Evolutionary conservation across 2,888 invertebrate genomes (phyloP).

Genomic region (Carterocephalus palaemon): DNA sequence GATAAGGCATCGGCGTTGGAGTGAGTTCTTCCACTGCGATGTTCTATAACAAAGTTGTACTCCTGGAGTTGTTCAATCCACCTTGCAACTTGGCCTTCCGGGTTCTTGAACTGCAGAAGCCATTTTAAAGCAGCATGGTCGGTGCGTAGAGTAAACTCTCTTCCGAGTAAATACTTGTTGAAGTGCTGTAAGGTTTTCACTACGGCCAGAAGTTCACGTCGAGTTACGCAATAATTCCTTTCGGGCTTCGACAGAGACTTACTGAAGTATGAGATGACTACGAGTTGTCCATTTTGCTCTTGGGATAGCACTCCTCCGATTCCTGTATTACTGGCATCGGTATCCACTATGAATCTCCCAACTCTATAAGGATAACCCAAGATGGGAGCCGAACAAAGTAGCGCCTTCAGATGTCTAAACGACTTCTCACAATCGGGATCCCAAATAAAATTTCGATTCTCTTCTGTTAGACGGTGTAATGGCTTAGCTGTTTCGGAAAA

Average conservation of each 20-base stretch:
- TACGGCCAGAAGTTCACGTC: slow-evolving; percentile 15
- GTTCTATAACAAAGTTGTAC: too few relatives aligned
- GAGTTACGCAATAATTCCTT: slow-evolving; percentile 15
- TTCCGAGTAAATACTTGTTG: slow-evolving; percentile 4
- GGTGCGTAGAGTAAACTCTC: slow-evolving; percentile 9
- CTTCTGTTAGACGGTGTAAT: background rate
- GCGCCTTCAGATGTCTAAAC: background rate
- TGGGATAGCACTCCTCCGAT: slow-evolving; percentile 21
- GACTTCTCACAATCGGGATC: background rate
- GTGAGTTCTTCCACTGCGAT: too few relatives aligned
- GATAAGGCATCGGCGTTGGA: too few relatives aligned
- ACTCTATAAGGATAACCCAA: slow-evolving; percentile 9
- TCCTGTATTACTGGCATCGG: slow-evolving; percentile 18
- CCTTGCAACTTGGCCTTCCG: too few relatives aligned
- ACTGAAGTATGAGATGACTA: slow-evolving; percentile 17
- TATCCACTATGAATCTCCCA: slow-evolving; percentile 10
- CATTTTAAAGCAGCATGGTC: too few relatives aligned
- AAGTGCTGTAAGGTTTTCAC: slow-evolving; percentile 12
- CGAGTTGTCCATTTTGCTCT: slow-evolving; percentile 1
- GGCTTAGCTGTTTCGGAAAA: slow-evolving; percentile 1
- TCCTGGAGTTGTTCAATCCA: too few relatives aligned
- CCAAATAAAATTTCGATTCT: background rate
- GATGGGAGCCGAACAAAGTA: background rate
- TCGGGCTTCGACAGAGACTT: slow-evolving; percentile 14
- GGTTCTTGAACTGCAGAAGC: too few relatives aligned